phyloP scores from a whole-genome alignment of 2,797 vertebrate genomes.

The Ctenosaura bakeri region DNA sequence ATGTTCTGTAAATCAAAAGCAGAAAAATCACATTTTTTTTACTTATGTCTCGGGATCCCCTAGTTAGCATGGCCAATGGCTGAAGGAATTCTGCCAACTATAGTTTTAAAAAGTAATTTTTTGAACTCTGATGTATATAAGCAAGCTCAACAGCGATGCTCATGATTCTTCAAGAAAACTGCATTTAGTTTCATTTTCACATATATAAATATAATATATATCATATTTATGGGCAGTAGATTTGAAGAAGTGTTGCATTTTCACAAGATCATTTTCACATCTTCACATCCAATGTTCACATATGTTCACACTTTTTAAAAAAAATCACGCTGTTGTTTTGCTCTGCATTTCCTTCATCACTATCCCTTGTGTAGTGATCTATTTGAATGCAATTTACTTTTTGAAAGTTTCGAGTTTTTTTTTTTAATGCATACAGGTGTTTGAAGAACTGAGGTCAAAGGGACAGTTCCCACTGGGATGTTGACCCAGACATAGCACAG shows the following conservation, averaged over 20 bases:
- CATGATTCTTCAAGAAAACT: background rate
- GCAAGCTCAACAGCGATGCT: background rate
- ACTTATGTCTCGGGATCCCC: no score
- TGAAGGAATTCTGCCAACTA: no score
- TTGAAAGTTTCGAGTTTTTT: no score
- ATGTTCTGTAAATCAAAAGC: background rate
- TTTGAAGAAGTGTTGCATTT: no score
- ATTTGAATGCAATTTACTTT: background rate
- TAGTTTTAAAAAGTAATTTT: no score
- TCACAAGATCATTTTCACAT: background rate
- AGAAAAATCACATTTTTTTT: no score
- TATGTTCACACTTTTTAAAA: background rate
- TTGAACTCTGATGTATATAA: background rate
- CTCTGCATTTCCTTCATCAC: background rate
- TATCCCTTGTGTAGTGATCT: background rate
- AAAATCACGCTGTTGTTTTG: background rate
- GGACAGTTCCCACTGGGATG: background rate
- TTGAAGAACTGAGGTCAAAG: conserved; percentile 24
- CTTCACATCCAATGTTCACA: background rate
- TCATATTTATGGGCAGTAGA: background rate
- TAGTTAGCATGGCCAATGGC: no score
- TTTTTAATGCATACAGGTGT: background rate
- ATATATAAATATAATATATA: no score
- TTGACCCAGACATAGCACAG: background rate
- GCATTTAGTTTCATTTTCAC: background rate